These are phyloP conservation scores for Spinibarbus caldwelli DNA, from an alignment of 2,797 vertebrate genomes.

Conservation along the genomic window DNA sequence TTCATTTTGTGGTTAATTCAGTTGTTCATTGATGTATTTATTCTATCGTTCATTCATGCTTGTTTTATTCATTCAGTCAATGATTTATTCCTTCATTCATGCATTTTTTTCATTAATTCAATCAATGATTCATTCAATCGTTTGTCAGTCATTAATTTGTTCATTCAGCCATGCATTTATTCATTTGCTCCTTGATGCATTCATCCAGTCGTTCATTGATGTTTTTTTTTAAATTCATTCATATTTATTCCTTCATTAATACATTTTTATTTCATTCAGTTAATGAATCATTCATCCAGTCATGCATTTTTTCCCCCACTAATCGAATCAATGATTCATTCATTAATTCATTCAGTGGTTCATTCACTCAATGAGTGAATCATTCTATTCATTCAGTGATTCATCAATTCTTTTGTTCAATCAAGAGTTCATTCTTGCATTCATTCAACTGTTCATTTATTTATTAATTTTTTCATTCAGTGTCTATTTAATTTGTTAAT, in stretches of 20 bases:
- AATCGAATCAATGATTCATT: not conserved
- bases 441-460: not conserved
- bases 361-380: too few species aligned
- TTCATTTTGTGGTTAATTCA: not conserved
- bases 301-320: not conserved
- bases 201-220: not conserved
- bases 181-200: not conserved
- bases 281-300: not conserved
- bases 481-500: not conserved
- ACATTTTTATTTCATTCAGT: not conserved
- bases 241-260: too few species aligned
- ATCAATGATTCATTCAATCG: not conserved
- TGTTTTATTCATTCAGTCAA: not conserved
- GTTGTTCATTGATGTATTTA: not conserved
- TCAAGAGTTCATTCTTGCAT: not conserved
- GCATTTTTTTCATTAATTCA: not conserved
- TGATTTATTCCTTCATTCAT: too few species aligned
- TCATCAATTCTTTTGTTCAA: not conserved
- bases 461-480: not conserved
- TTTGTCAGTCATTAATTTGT: not conserved
- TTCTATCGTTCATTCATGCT: not conserved
- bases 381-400: too few species aligned
- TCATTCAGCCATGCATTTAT: not conserved
- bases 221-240: not conserved
- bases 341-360: not conserved